These are phyloP conservation scores for Actinostola sp. DNA, from an alignment of 92 coral and sea anemone species.

Conservation along the genomic window DNA sequence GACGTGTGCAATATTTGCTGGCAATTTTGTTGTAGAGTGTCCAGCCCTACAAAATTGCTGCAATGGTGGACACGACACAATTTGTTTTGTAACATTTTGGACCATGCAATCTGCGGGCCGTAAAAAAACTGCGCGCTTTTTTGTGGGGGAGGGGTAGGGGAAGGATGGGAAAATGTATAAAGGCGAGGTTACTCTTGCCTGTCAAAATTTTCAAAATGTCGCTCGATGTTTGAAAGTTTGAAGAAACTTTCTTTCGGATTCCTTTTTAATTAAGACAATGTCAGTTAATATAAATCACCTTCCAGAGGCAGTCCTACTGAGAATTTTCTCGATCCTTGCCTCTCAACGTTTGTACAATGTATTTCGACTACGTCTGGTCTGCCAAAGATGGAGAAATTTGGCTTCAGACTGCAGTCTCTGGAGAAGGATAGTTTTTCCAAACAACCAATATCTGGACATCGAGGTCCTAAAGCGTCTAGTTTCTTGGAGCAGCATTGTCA, in stretches of 20 bases:
- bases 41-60: too few species aligned
- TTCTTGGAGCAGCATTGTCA: slow-evolving; percentile 51
- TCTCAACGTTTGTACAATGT: slow-evolving; percentile 62
- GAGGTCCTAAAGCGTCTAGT: slow-evolving; percentile 44
- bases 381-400: slow-evolving; percentile 65
- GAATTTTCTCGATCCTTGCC: slow-evolving; percentile 55
- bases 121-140: too few species aligned
- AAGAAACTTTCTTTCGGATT: not conserved
- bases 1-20: too few species aligned
- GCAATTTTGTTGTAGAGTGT: too few species aligned
- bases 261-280: slow-evolving; percentile 3
- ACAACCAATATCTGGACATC: slow-evolving; percentile 46
- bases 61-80: too few species aligned
- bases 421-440: slow-evolving; percentile 58
- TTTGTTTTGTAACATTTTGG: too few species aligned
- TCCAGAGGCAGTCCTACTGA: slow-evolving; percentile 66
- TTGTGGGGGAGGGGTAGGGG: too few species aligned
- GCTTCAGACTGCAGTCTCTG: slow-evolving; percentile 72
- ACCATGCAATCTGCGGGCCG: too few species aligned
- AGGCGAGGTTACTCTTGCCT: too few species aligned
- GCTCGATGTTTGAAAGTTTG: too few species aligned
- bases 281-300: slow-evolving; percentile 34
- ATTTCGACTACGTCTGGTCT: slow-evolving; percentile 59
- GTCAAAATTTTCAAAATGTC: slow-evolving; percentile 20
- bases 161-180: too few species aligned